Evolutionary conservation across 2,888 invertebrate species (phyloP), one percentile per base, ranked within the genome.

Genomic region (Pachymerium ferrugineum): DNA sequence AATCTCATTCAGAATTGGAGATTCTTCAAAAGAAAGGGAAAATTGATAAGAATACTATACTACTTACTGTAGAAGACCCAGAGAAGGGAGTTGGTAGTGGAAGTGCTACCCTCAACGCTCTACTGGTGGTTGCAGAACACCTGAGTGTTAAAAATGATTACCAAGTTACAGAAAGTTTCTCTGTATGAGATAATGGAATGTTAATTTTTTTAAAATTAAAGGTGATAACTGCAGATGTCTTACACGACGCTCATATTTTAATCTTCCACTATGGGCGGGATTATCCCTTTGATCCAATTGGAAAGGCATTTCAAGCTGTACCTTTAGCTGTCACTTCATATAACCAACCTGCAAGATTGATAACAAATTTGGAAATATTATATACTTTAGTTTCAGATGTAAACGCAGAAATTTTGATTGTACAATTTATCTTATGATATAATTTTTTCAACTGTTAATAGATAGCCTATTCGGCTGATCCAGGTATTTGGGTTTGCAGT

Each of bases 41-140:
- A 22, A 79, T 83, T 47, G 79, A 78, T 73, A 77, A 78, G 70
- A 79, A 79, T 69, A 78, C 79, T 1, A 78, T 81, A 25, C 73
- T 83, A 22, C 75, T 83, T 68, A 80, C 81, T 3, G 68, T 82
- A 12, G 82, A 83, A 73, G 84, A 84, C 76, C 83, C 83, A 16
- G 80, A 80, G 38, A 75, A 78, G 5, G 79, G 80, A 54, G 81
- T 84, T 25, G 85, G 84, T 73, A 86, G 85, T 80, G 85, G 85
- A 19, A 85, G 85, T 8, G 85, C 85, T 31, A 84, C 85, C 1
- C 79, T 86, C 70, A 86, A 86, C 79, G 85, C 86, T 3, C 78
- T 86, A 16, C 79, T 85, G 10, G 81, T 84, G 28, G 82, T 83
- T 35, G 80, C 84, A 1, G 85, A 85, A 77, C 81, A 83, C 76